Evolutionary conservation across 2,797 vertebrate species (phyloP).

Genomic region (Urophycis tenuis): DNA sequence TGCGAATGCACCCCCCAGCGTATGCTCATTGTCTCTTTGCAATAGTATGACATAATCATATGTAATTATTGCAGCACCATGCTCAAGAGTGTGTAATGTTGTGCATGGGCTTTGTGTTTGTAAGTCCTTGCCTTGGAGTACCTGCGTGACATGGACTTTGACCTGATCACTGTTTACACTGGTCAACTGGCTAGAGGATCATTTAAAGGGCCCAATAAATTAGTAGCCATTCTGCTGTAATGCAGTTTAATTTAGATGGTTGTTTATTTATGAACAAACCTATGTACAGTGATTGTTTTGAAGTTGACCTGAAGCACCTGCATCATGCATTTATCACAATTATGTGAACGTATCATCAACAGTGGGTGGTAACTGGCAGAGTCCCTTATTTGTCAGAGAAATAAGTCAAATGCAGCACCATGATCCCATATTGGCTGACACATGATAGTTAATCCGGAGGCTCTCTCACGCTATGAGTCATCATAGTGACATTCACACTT

Average conservation of each 20-base stretch:
- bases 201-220: slow-evolving; percentile 44
- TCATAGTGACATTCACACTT: slow-evolving; percentile 47
- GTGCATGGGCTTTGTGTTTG: slow-evolving; percentile 40
- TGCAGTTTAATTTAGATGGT: slow-evolving; percentile 32
- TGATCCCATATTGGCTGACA: slow-evolving; percentile 50
- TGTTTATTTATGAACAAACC: slow-evolving; percentile 23
- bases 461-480: slow-evolving; percentile 57
- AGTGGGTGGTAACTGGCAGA: not conserved
- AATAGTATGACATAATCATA: slow-evolving; percentile 36
- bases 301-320: slow-evolving; percentile 3
- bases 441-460: slow-evolving; percentile 52
- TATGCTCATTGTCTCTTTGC: slow-evolving; percentile 31
- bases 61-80: slow-evolving; percentile 49
- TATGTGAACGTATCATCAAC: not conserved
- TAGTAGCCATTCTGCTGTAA: slow-evolving; percentile 39
- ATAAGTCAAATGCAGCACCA: slow-evolving; percentile 39
- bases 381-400: not conserved
- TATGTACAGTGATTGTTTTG: slow-evolving; percentile 12
- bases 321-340: not conserved
- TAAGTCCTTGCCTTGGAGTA: slow-evolving; percentile 43
- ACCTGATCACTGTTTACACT: slow-evolving; percentile 46
- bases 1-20: slow-evolving; percentile 18
- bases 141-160: slow-evolving; percentile 45
- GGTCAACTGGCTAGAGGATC: slow-evolving; percentile 33
- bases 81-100: slow-evolving; percentile 37